These are phyloP conservation scores for Malurus elegans DNA, from an alignment of 2,113 vertebrate species.

Conservation along the genomic window DNA sequence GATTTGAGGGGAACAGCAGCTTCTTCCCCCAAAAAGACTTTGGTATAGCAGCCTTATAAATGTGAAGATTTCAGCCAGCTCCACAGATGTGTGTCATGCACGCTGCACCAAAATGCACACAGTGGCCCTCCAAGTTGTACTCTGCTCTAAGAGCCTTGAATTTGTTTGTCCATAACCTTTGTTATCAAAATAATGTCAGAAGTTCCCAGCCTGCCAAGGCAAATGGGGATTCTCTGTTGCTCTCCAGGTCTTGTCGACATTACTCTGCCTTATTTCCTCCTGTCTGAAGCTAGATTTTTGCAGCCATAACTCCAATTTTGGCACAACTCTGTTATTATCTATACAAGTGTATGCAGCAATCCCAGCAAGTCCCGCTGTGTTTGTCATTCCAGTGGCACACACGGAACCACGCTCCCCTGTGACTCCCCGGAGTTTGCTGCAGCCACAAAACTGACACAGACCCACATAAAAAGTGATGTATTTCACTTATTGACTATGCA, in stretches of 20 bases:
- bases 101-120: background rate
- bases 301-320: background rate
- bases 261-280: background rate
- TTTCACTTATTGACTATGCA: background rate
- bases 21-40: background rate
- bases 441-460: background rate
- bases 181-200: background rate
- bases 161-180: background rate
- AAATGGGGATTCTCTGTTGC: background rate
- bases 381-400: background rate
- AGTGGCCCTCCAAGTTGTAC: background rate
- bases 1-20: background rate
- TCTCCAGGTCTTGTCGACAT: background rate
- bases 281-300: background rate
- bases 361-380: background rate
- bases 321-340: background rate
- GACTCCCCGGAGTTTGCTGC: fast-evolving
- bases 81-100: background rate
- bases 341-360: background rate
- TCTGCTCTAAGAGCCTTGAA: background rate
- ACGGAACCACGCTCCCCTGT: background rate
- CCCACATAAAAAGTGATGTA: background rate
- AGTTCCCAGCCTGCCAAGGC: background rate
- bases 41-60: background rate
- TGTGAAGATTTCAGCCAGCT: background rate